Evolutionary conservation across 2,113 vertebrate species (phyloP), one percentile per base, ranked within the genome.

Genomic region (Embiotoca jacksoni): DNA sequence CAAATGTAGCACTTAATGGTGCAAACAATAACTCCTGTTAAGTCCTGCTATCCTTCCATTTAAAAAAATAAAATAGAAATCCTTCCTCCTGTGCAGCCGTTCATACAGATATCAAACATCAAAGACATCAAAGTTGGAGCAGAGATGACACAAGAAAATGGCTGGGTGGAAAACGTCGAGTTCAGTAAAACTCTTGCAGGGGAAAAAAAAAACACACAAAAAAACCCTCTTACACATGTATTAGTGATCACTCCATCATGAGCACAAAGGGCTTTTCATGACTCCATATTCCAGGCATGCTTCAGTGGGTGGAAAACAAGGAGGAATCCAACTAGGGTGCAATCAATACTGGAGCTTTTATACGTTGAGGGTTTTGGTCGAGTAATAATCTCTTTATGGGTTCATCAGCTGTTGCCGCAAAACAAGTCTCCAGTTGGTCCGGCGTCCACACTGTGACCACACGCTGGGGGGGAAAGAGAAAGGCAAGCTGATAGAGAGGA

Each of bases 251-350:
- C 35, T 81, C 60, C 59, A 78, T 67, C 63, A 75, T 68, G 67
- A 85, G 86, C 75, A 86, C 79, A 89, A 86, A 81, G 84, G 60
- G 75, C 85, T 75, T 82, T 90, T 87, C 76, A 88, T 85, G 91
- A 90, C 87, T 86, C 88, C 84, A 88, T 89, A 75, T 87, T 82
- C 61, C 75, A 75, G 83, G 80, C 81, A 89, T 84, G 84, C 73
- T 75, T 56, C 53, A 69, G 78, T 83, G 81, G 78, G 68, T 71
- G 83, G 88, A 88, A 92, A 84, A 79, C 58, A 71, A 80, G 59
- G 39, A 81, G 86, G 81, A 85, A 84, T 84, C 81, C 80, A 83
- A 84, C 84, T 65, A 70, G 79, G 81, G 73, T 68, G 83, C 79
- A 83, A 86, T 90, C 82, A 90, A 83, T 87, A 87, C 72, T 31